These are phyloP conservation scores for Melanophora roralis DNA, from an alignment of 2,888 invertebrate species.

Conservation along the genomic window DNA sequence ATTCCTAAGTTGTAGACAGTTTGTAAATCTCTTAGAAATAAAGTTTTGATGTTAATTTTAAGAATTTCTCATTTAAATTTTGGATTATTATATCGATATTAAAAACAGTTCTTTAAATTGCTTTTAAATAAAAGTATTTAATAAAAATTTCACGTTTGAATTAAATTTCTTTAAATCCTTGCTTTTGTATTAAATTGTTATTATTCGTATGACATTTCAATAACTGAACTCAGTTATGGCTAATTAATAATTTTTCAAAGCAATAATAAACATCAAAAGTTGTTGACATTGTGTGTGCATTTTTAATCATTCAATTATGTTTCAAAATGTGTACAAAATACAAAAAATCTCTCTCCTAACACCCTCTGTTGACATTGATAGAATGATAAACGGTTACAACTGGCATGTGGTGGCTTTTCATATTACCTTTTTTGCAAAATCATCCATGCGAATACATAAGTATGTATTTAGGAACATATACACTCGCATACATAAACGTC, in stretches of 20 bases:
- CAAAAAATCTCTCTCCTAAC: slow-evolving; percentile 12
- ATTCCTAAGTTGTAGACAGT: too few species aligned
- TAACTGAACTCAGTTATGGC: neutral
- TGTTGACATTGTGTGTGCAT: neutral
- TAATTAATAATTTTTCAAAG: neutral
- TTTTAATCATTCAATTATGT: neutral
- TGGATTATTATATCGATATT: too few species aligned
- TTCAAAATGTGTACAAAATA: neutral
- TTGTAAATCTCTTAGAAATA: too few species aligned
- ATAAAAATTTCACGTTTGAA: too few species aligned
- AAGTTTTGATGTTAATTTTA: too few species aligned
- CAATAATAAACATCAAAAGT: neutral
- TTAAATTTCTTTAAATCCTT: too few species aligned
- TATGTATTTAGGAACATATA: neutral
- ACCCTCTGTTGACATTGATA: slow-evolving; percentile 39
- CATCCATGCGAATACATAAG: neutral
- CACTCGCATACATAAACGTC: neutral
- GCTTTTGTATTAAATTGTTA: too few species aligned
- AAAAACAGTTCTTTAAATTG: too few species aligned
- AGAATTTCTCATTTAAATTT: too few species aligned
- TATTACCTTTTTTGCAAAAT: neutral
- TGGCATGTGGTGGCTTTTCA: slow-evolving; percentile 34
- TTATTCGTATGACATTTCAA: neutral
- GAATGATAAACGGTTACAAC: slow-evolving; percentile 38
- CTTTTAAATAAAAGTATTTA: too few species aligned